These are phyloP conservation scores for Diogma glabrata DNA, from an alignment of 2,888 invertebrate genomes.

Conservation along the genomic window DNA sequence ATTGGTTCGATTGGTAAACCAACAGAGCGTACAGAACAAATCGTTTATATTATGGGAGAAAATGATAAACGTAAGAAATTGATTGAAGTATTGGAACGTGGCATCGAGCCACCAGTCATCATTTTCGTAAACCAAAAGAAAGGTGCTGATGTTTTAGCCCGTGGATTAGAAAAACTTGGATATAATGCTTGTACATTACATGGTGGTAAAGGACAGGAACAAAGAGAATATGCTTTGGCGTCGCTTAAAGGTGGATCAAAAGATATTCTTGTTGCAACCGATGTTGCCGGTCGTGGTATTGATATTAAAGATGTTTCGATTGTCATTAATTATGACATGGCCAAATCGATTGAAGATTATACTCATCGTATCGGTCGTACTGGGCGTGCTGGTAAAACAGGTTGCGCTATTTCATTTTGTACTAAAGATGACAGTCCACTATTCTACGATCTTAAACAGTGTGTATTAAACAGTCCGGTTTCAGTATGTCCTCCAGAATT, in stretches of 20 bases:
- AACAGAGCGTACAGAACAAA: slow-evolving; percentile 94
- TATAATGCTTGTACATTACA: slow-evolving; percentile 96
- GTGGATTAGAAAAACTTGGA: slow-evolving; percentile 91
- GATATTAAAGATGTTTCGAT: slow-evolving; percentile 99
- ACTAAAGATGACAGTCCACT: slow-evolving; percentile 92
- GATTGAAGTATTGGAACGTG: slow-evolving; percentile 79
- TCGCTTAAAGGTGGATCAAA: slow-evolving; percentile 92
- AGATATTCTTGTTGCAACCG: slow-evolving; percentile 97
- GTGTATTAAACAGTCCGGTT: slow-evolving; percentile 75
- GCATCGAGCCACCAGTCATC: slow-evolving; percentile 94
- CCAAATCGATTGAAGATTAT: slow-evolving; percentile 95
- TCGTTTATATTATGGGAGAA: slow-evolving; percentile 91
- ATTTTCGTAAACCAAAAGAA: slow-evolving; percentile 99
- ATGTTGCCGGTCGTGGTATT: slow-evolving; percentile 99
- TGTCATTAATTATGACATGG: slow-evolving; percentile 99
- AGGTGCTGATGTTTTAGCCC: slow-evolving; percentile 94
- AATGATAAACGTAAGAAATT: slow-evolving; percentile 94
- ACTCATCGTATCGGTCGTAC: slow-evolving; percentile 98
- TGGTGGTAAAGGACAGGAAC: slow-evolving; percentile 99
- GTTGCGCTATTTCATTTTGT: slow-evolving; percentile 90
- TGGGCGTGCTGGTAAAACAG: slow-evolving; percentile 96
- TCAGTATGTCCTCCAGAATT: slow-evolving; percentile 93
- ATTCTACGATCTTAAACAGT: slow-evolving; percentile 96
- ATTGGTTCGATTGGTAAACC: slow-evolving; percentile 96
- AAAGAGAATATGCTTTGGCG: slow-evolving; percentile 94